These are phyloP conservation scores for Lophius americanus DNA, from an alignment of 2,797 vertebrate genomes.

Conservation along the genomic window DNA sequence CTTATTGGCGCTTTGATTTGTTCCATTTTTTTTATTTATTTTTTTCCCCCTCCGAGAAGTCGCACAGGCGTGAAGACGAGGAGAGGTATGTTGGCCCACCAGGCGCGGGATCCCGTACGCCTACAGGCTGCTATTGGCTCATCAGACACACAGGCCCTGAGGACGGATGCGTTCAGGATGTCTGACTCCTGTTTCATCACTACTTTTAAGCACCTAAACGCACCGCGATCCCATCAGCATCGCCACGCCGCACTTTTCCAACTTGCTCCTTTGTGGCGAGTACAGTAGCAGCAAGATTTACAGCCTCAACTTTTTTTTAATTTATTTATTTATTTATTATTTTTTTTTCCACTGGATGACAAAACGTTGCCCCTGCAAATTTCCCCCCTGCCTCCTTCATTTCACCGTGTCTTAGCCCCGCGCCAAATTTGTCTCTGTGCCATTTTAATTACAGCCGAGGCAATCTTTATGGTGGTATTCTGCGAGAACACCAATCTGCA, in stretches of 20 bases:
- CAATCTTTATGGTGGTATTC: conserved; percentile 89
- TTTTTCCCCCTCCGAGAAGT: conserved; percentile 66
- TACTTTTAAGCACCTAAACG: conserved; percentile 21
- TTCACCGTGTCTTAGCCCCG: conserved; percentile 78
- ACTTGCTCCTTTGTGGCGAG: conserved; percentile 42
- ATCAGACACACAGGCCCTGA: conserved; percentile 75
- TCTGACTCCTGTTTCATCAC: conserved; percentile 33
- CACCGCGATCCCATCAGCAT: conserved; percentile 21
- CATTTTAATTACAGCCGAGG: conserved; percentile 89
- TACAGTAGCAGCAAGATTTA: conserved; percentile 41
- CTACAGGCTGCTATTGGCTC: conserved; percentile 74
- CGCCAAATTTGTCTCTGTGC: conserved; percentile 87
- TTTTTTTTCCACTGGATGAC: conserved; percentile 66
- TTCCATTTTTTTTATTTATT: conserved; percentile 43
- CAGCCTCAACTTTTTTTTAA: conserved; percentile 57
- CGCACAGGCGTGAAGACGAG: conserved; percentile 68
- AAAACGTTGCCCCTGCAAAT: conserved; percentile 68
- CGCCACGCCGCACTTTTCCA: conserved; percentile 26
- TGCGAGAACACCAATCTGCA: conserved; percentile 87
- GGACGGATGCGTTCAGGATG: conserved; percentile 66
- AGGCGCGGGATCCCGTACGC: conserved; percentile 77
- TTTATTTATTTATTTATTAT: too few relatives aligned
- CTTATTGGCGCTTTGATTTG: conserved; percentile 79
- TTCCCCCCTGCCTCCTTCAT: conserved; percentile 65
- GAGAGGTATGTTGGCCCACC: conserved; percentile 80